phyloP scores from a whole-genome alignment of 2,888 invertebrate species.

The Lathronympha strigana region DNA sequence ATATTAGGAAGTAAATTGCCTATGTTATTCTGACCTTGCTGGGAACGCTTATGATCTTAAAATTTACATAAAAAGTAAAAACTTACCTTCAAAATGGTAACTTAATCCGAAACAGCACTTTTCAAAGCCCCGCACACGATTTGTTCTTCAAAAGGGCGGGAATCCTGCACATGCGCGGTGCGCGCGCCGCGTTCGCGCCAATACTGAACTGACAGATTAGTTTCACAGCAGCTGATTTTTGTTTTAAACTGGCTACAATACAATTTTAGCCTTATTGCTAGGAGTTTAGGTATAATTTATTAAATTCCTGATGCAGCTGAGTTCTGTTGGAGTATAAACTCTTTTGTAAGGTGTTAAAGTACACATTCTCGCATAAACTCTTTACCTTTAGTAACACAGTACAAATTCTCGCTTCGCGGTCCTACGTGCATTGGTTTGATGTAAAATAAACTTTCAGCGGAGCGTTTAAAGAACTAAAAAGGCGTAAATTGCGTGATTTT shows the following conservation, averaged over 20 bases:
- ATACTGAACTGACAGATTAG: conserved; percentile 69
- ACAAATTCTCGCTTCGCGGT: background rate
- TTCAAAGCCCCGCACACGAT: conserved; percentile 42
- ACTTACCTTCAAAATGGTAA: conserved; percentile 13
- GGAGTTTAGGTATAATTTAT: background rate
- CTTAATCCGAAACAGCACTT: conserved; percentile 1
- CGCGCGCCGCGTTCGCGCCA: conserved; percentile 67
- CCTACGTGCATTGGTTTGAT: background rate
- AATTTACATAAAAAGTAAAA: background rate
- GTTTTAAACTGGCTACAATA: conserved; percentile 42
- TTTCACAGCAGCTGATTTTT: conserved; percentile 64
- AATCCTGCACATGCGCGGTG: conserved; percentile 53
- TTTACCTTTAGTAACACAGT: no score
- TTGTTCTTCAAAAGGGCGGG: conserved; percentile 49
- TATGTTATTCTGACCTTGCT: no score
- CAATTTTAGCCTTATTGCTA: conserved; percentile 10
- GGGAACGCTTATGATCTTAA: background rate
- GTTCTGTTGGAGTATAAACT: background rate
- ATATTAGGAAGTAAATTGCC: no score
- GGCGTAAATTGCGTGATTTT: background rate
- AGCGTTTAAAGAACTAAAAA: background rate
- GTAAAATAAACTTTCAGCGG: background rate
- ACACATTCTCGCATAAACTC: no score
- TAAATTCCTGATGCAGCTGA: background rate
- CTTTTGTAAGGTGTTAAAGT: conserved; percentile 12